phyloP scores from a whole-genome alignment of 2,113 vertebrate genomes.

The Haemorhous mexicanus region DNA sequence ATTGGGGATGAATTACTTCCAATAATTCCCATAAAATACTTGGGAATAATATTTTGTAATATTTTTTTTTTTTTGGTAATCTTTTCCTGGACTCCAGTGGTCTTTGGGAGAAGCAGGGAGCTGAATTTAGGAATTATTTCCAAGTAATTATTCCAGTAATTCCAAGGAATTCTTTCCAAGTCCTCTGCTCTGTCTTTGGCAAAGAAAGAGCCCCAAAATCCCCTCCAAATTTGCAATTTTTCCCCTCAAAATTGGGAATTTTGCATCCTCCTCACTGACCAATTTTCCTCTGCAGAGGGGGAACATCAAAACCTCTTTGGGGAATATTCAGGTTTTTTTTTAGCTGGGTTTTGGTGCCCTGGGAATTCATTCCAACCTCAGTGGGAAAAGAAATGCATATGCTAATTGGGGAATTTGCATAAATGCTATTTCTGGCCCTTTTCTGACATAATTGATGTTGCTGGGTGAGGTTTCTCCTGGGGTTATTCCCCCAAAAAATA shows the following conservation, averaged over 20 bases:
- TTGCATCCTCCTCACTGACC: neutral
- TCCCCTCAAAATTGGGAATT: neutral
- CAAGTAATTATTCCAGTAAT: neutral
- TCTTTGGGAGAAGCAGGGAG: neutral
- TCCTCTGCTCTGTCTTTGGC: neutral
- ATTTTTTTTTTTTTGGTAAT: neutral
- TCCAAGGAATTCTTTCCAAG: slow-evolving; percentile 6
- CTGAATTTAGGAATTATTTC: slow-evolving; percentile 28
- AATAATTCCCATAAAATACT: neutral
- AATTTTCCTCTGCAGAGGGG: neutral
- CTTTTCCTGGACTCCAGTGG: neutral
- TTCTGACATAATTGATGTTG: neutral
- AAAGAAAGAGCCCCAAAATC: neutral
- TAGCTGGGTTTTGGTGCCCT: neutral
- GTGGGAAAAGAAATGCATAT: neutral
- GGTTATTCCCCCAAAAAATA: neutral
- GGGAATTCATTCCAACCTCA: neutral
- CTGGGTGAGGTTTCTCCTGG: neutral
- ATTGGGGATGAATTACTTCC: neutral
- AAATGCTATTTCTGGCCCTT: neutral
- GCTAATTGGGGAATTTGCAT: slow-evolving; percentile 45
- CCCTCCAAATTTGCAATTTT: neutral
- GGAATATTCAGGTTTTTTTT: neutral
- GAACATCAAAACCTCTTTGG: neutral
- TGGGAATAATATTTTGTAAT: neutral